phyloP scores from a whole-genome alignment of 1,140 invertebrate genomes.

The Brachionus plicatilis region DNA sequence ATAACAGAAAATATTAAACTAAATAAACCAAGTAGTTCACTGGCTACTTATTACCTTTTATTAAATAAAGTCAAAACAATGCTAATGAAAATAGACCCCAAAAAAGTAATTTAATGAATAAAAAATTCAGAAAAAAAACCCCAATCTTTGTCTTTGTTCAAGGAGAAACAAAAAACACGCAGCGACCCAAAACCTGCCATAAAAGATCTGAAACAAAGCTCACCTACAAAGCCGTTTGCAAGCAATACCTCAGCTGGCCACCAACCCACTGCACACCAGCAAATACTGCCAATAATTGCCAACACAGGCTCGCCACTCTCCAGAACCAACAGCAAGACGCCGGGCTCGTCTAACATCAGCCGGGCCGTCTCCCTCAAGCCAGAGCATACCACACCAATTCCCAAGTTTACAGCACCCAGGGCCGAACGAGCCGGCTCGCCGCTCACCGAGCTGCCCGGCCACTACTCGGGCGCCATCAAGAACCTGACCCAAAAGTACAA shows the following conservation, averaged over 20 bases:
- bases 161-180: constrained; percentile 21
- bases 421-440: neutral
- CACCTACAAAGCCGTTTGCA: neutral
- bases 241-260: neutral
- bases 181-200: neutral
- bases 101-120: constrained; percentile 29
- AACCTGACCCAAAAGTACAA: constrained; percentile 37
- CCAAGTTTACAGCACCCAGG: neutral
- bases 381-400: neutral
- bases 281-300: neutral
- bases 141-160: neutral
- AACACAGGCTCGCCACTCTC: neutral
- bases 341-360: neutral
- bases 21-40: constrained; percentile 48
- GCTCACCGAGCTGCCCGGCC: neutral
- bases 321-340: neutral
- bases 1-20: constrained; percentile 49
- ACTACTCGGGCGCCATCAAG: constrained; percentile 30
- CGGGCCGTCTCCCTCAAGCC: neutral
- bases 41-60: constrained; percentile 50
- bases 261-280: neutral
- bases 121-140: neutral
- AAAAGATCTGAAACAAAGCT: constrained; percentile 39
- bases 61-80: constrained; percentile 39
- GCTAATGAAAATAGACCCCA: constrained; percentile 40